A percentile compares a stretch with the other conserved stretches of the same genome.
Conservation (phyloP, 2,113 vertebrate species). For the Apistogramma diplotaenia region DNA sequence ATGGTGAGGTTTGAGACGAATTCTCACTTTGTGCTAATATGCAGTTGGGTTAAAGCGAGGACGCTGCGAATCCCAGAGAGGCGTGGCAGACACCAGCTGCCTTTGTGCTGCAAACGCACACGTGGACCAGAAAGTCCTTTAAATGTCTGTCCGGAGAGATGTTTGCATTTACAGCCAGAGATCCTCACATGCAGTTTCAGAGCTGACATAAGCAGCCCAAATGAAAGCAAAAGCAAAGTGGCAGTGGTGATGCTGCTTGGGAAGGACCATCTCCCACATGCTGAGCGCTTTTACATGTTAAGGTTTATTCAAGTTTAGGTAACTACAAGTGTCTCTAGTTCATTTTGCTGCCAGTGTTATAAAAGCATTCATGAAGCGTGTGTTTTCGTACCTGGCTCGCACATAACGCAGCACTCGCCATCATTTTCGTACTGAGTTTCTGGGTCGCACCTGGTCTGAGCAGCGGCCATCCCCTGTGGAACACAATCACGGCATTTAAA, state of each 20-base stretch:
- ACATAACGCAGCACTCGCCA: conserved; percentile 62
- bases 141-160: neutral
- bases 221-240: neutral
- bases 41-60: neutral
- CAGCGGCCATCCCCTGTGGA: conserved; percentile 21
- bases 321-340: too few relatives aligned
- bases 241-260: neutral
- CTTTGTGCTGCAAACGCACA: neutral
- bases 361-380: neutral
- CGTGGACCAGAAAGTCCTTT: neutral
- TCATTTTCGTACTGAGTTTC: conserved; percentile 35
- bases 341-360: too few relatives aligned
- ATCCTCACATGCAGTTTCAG: neutral
- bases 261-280: too few relatives aligned
- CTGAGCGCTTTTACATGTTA: neutral
- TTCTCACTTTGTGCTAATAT: neutral
- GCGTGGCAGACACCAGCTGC: neutral
- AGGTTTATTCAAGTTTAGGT: neutral
- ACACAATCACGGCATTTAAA: neutral
- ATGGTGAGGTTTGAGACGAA: neutral
- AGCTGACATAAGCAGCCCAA: neutral
- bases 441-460: conserved; percentile 40
- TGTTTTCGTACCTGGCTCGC: conserved; percentile 61
- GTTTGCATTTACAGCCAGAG: neutral
- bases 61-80: neutral